These are phyloP conservation scores for Arion vulgaris DNA, from an alignment of 1,140 invertebrate genomes.

Conservation along the genomic window DNA sequence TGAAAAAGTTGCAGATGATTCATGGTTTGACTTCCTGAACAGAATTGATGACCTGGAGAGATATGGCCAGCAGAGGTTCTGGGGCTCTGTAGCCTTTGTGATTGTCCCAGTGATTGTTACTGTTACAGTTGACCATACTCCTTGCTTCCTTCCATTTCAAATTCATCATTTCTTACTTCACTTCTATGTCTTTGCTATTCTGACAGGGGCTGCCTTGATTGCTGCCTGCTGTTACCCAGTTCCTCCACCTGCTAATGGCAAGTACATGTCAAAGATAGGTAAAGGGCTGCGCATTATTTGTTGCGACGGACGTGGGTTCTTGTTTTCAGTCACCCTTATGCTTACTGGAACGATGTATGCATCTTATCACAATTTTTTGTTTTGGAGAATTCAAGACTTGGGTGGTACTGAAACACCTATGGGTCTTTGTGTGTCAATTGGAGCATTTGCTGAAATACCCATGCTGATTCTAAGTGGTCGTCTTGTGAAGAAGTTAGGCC, in stretches of 20 bases:
- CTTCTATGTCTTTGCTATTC: conserved; percentile 64
- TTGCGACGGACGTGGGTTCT: conserved; percentile 57
- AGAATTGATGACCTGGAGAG: conserved; percentile 69
- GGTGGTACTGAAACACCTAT: conserved; percentile 60
- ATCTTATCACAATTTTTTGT: conserved; percentile 65
- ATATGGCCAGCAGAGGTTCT: conserved; percentile 68
- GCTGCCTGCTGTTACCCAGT: conserved; percentile 65
- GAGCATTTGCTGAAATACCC: conserved; percentile 62
- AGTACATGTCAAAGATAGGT: conserved; percentile 55
- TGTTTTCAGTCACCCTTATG: conserved; percentile 62
- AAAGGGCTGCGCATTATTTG: conserved; percentile 57
- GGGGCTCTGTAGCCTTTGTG: conserved; percentile 61
- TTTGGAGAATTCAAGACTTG: conserved; percentile 68
- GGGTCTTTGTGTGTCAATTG: conserved; percentile 61
- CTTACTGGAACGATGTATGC: conserved; percentile 62
- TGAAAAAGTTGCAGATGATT: conserved; percentile 69
- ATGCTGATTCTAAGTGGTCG: conserved; percentile 62
- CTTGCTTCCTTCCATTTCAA: conserved; percentile 59
- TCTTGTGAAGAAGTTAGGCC: conserved; percentile 59
- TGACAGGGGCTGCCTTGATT: conserved; percentile 59
- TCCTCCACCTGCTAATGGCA: conserved; percentile 54
- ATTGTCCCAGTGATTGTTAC: conserved; percentile 60
- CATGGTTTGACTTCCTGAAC: conserved; percentile 71
- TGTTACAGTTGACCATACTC: conserved; percentile 60
- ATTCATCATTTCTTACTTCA: conserved; percentile 67